Base-by-base conservation (phyloP, 64 coral and sea anemone species). In the Pachyseris speciosa region DNA sequence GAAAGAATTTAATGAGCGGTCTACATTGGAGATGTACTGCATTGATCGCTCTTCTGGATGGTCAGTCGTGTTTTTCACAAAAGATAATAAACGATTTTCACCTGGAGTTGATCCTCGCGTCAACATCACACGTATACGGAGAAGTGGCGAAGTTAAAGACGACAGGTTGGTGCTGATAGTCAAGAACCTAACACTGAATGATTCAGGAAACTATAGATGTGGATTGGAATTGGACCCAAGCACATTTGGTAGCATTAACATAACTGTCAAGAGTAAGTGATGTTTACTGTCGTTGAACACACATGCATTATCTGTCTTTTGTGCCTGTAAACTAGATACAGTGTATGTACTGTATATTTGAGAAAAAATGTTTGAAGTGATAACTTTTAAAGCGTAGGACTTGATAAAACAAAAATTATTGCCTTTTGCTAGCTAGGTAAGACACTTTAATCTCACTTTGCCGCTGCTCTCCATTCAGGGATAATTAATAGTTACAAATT, bases 201-300 rank as follows among this genome's bases (percentile, higher is more conserved):
- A 91, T 60, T 74, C 89, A 34, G 89, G 89, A 43, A 45, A 44
- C 5, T 91, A 91, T 10, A 38, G 36, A 9, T 83, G 75, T 80
- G 39, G 19, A 2, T 10, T 63, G 4, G 36, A 0, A 16, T 33
- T 31, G 11, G 8, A 7, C 15, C 88, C 19, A 7, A 20, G 29
- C 2, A 37, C 12, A 12, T 64, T 57, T 67, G 60, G 43, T n/a
- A 26, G 40, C 16, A 42, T 91, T 1, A 83, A 49, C 29, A 45
- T 91, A 19, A 70, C 27, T 52, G 43, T 91, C 22, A 57, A 83
- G 69, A 39, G 88, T 91, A 83, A 53, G 76, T 83, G 34, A 0
- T 9, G 20, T 86, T 2, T 37, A 15, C 13, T 48, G 10, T 1
- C 20, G 29, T 85, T 43, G 24, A 83, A 29, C 20, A 44, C 7